A percentile compares a stretch with the other conserved stretches of the same genome.
phyloP scores from a whole-genome alignment of 1,140 invertebrate species.

The Zeugodacus cucurbitae region DNA sequence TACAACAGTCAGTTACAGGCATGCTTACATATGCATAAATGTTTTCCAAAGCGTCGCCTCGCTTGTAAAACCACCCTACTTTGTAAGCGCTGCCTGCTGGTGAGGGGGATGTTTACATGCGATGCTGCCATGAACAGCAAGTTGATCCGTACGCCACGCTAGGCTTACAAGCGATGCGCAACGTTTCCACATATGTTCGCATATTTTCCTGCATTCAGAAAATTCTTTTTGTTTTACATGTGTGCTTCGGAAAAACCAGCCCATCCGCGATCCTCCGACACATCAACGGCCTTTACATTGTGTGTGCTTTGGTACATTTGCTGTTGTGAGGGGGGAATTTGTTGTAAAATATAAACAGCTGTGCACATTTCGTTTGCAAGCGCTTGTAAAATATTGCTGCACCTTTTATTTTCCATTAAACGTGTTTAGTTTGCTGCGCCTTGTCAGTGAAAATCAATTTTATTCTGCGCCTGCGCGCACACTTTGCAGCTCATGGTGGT shows the following conservation, averaged over 20 bases:
- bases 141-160: neutral
- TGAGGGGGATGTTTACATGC: slow-evolving; percentile 19
- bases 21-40: too few species aligned
- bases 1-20: too few species aligned
- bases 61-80: neutral
- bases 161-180: neutral
- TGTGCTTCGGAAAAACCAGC: slow-evolving; percentile 22
- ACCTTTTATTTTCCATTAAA: neutral
- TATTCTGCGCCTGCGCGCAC: neutral
- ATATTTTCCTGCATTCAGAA: neutral
- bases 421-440: neutral
- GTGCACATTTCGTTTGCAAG: slow-evolving; percentile 5
- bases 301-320: neutral
- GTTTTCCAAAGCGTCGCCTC: neutral
- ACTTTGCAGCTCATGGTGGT: neutral
- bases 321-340: neutral
- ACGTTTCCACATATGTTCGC: neutral
- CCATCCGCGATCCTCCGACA: neutral
- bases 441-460: neutral
- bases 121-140: neutral
- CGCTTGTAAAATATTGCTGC: neutral
- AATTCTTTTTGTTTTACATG: neutral
- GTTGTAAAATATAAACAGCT: neutral
- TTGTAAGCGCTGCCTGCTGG: neutral
- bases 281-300: neutral